These are phyloP conservation scores for Cephonodes hylas DNA, from an alignment of 2,888 invertebrate species.

Conservation along the genomic window DNA sequence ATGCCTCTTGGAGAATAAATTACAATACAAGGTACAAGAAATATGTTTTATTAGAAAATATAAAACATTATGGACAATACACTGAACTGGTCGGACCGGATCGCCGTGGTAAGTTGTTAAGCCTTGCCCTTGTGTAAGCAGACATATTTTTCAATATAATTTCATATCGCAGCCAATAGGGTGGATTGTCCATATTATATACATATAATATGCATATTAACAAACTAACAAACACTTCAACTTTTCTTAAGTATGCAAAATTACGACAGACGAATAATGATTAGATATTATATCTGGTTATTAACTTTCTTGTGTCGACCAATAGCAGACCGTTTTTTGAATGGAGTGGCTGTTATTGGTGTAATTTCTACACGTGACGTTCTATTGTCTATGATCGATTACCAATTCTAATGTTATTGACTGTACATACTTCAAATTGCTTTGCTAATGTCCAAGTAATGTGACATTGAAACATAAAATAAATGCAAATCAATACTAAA, in stretches of 20 bases:
- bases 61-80: too few relatives aligned
- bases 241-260: background rate
- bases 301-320: background rate
- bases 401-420: background rate
- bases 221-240: background rate
- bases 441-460: background rate
- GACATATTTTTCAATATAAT: too few relatives aligned
- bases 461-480: constrained; percentile 18
- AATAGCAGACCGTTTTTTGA: background rate
- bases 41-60: too few relatives aligned
- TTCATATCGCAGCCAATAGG: too few relatives aligned
- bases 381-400: background rate
- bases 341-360: background rate
- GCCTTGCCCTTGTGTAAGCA: too few relatives aligned
- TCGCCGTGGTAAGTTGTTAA: too few relatives aligned
- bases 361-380: background rate
- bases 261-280: background rate
- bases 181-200: background rate
- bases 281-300: background rate
- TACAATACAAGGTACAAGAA: background rate
- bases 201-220: background rate
- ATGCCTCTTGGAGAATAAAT: background rate
- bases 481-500: constrained; percentile 21
- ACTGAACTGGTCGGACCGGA: too few relatives aligned
- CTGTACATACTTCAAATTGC: background rate